Evolutionary conservation across 2,888 invertebrate species (phyloP).

Genomic region (Lepidochrysops patricia): DNA sequence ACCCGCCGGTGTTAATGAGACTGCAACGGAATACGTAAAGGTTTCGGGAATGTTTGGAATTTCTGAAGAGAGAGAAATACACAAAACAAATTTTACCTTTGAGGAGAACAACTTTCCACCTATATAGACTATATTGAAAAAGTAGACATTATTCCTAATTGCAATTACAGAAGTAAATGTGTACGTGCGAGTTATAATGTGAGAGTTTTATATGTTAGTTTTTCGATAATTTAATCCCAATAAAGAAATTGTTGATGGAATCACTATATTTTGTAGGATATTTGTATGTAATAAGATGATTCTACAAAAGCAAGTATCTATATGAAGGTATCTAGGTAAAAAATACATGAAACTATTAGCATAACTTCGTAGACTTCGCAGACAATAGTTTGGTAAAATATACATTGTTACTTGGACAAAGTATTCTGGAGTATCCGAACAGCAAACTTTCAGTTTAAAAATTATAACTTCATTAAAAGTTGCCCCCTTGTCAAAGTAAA

Average conservation of each 20-base stretch:
- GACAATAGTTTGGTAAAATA: background rate
- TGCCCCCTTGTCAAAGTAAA: slow-evolving; percentile 64
- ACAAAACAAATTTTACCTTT: no score
- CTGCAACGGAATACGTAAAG: background rate
- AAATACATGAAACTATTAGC: background rate
- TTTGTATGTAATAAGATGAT: no score
- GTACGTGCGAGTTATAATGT: no score
- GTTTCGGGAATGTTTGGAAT: background rate
- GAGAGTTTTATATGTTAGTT: background rate
- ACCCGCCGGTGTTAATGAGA: slow-evolving; percentile 31
- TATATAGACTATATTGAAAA: no score
- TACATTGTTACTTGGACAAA: slow-evolving; percentile 1
- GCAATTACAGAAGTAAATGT: no score
- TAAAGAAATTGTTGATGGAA: no score
- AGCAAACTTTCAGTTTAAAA: slow-evolving; percentile 46
- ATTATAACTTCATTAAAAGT: slow-evolving; percentile 70
- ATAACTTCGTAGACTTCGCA: background rate
- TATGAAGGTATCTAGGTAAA: background rate
- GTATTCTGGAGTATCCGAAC: slow-evolving; percentile 5
- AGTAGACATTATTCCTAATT: no score
- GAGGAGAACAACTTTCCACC: no score
- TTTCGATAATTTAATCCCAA: no score
- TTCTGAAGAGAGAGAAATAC: background rate
- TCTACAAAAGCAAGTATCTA: no score
- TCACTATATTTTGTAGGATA: no score